phyloP scores from a whole-genome alignment of 2,113 vertebrate genomes.

The Marcusenius ussheri region DNA sequence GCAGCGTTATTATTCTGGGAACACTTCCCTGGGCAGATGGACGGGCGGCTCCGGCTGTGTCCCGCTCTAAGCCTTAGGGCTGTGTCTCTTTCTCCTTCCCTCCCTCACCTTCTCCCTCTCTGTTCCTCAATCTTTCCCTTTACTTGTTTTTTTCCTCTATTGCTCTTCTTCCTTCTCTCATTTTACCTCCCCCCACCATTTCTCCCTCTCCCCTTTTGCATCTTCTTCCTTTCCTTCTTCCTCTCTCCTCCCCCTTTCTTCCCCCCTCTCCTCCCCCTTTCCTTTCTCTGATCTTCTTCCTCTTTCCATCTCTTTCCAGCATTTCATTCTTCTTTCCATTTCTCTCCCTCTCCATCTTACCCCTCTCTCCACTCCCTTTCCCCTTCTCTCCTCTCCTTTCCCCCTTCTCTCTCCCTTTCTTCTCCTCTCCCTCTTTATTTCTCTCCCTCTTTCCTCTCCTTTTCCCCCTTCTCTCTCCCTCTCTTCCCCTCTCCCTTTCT shows the following conservation, averaged over 20 bases:
- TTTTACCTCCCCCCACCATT: too few relatives aligned
- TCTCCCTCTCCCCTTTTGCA: neutral
- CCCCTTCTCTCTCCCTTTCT: too few relatives aligned
- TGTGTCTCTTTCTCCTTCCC: conserved; percentile 26
- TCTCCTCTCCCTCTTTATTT: too few relatives aligned
- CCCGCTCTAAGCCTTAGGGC: conserved; percentile 21
- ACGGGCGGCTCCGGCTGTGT: conserved; percentile 23
- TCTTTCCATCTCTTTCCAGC: too few relatives aligned
- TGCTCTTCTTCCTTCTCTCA: neutral
- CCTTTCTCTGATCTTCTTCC: too few relatives aligned
- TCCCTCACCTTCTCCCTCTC: conserved; percentile 16
- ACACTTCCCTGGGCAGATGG: conserved; percentile 21
- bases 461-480: neutral
- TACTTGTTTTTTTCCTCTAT: neutral
- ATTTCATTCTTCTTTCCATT: too few relatives aligned
- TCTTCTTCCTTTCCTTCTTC: neutral
- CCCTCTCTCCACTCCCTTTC: neutral
- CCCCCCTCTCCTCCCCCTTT: neutral
- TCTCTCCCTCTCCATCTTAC: neutral
- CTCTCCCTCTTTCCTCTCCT: neutral
- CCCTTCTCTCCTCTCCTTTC: neutral
- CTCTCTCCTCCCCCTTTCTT: neutral
- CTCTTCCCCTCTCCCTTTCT: neutral
- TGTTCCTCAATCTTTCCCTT: neutral
- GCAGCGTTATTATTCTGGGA: conserved; percentile 25